Evolutionary conservation across 2,113 vertebrate species (phyloP), one percentile per base, ranked within the genome.

Genomic region (Setophaga petechia): DNA sequence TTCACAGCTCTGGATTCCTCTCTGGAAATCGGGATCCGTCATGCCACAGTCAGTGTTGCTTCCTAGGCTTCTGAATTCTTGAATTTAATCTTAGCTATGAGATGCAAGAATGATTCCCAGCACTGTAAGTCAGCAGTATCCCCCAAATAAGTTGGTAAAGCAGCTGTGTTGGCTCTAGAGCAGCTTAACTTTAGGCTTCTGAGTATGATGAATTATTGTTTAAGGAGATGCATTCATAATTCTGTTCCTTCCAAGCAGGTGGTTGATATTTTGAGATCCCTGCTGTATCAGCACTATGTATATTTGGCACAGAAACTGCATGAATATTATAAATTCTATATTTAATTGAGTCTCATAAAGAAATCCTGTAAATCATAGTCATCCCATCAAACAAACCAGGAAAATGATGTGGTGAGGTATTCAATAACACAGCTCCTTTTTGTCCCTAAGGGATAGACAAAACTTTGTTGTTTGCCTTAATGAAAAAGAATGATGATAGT

Each of bases 131-230:
- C 90, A 96, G 90, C 92, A 92, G 79, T 23, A 93, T 71, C 83
- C 85, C 83, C 69, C 83, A 71, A 68, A 84, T 61, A 96, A 95
- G 87, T 90, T 58, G 81, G 39, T 96, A 96, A 93, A 94, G 85
- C 92, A 97, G 94, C 94, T 96, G 93, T 95, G 96, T 93, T 96
- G 93, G 94, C 92, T 96, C 93, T 93, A 86, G 85, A 95, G 76
- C 57, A 80, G 80, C 94, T 90, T 81, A 92, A 90, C 95, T 96
- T 95, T 13, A 87, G 76, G 73, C 93, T 97, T 97, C 88, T 96
- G 93, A 96, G 91, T 61, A 54, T 97, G 96, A 97, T 94, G 93
- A 97, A 97, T 96, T 96, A 92, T 97, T 96, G 95, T 92, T 95
- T 96, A 95, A 96, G 90, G 85, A 96, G 92, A 96, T 93, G 88